These are phyloP conservation scores for Drosophila paucipuncta DNA, from an alignment of 2,888 invertebrate species.

Conservation along the genomic window DNA sequence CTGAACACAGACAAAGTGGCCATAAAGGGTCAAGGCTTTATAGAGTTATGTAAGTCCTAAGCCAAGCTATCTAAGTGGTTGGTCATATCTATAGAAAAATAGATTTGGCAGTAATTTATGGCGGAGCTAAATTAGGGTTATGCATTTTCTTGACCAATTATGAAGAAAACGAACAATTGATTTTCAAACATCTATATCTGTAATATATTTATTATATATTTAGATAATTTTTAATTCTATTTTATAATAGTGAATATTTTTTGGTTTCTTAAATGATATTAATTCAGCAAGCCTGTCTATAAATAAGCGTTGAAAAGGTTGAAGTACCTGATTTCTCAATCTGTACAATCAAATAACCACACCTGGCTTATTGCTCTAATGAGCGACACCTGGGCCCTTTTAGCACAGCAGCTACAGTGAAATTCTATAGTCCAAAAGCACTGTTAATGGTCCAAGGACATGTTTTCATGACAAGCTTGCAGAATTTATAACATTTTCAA, in stretches of 20 bases:
- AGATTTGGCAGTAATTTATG: neutral
- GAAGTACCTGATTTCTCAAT: slow-evolving; percentile 44
- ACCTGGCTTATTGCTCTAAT: slow-evolving; percentile 57
- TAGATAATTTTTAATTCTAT: neutral
- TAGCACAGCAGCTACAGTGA: neutral
- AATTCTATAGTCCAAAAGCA: slow-evolving; percentile 27
- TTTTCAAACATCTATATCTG: neutral
- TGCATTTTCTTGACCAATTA: neutral
- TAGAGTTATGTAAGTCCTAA: slow-evolving; percentile 40
- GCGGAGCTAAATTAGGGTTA: neutral
- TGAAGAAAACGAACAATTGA: neutral
- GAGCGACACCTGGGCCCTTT: slow-evolving; percentile 54
- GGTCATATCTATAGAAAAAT: slow-evolving; percentile 9
- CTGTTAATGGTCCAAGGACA: slow-evolving; percentile 15
- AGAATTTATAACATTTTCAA: slow-evolving; percentile 58
- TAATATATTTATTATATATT: neutral
- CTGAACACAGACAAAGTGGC: slow-evolving; percentile 40
- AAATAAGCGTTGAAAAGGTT: neutral
- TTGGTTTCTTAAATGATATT: neutral
- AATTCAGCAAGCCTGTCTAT: neutral
- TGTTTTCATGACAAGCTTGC: slow-evolving; percentile 35
- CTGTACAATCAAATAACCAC: slow-evolving; percentile 25
- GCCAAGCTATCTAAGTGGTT: slow-evolving; percentile 17
- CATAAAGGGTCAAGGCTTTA: slow-evolving; percentile 44
- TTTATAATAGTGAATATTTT: neutral